Conservation (phyloP, 2,888 invertebrate species). For the Matsumyia berberina region DNA sequence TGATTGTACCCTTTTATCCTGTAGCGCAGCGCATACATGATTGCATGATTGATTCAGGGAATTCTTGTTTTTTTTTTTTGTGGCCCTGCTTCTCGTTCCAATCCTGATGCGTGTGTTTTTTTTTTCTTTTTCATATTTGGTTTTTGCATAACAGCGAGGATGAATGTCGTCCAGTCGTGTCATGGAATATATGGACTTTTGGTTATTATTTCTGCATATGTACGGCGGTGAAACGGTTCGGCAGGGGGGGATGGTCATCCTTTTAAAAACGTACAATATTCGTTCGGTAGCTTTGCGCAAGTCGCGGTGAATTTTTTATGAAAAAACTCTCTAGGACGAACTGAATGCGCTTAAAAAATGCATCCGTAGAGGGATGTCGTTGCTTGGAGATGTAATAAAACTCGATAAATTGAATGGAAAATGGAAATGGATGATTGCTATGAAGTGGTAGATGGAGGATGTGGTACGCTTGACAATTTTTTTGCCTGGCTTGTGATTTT, state of each 20-base stretch:
- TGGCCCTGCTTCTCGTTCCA: background rate
- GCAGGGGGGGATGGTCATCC: background rate
- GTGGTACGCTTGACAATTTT: background rate
- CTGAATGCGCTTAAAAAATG: constrained; percentile 11
- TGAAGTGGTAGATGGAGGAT: background rate
- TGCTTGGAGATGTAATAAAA: constrained; percentile 18
- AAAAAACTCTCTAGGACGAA: background rate
- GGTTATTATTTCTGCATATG: constrained; percentile 55
- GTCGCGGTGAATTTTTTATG: constrained; percentile 46
- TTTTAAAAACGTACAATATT: constrained; percentile 16
- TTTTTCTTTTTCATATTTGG: constrained; percentile 51
- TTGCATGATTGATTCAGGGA: constrained; percentile 66
- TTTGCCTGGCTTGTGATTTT: no score
- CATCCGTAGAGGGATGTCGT: constrained; percentile 3
- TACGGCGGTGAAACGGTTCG: constrained; percentile 20
- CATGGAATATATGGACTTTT: constrained; percentile 55
- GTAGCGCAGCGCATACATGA: constrained; percentile 51
- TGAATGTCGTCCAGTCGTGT: constrained; percentile 63
- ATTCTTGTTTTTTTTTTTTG: constrained; percentile 31
- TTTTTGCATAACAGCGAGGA: constrained; percentile 72
- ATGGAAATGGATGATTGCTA: constrained; percentile 26
- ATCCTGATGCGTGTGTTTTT: constrained; percentile 24
- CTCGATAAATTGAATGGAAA: constrained; percentile 48
- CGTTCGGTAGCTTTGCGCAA: constrained; percentile 23
- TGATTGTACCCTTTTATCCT: constrained; percentile 72